Conservation (phyloP, 2,888 invertebrate species). For the Dusona sp. region DNA sequence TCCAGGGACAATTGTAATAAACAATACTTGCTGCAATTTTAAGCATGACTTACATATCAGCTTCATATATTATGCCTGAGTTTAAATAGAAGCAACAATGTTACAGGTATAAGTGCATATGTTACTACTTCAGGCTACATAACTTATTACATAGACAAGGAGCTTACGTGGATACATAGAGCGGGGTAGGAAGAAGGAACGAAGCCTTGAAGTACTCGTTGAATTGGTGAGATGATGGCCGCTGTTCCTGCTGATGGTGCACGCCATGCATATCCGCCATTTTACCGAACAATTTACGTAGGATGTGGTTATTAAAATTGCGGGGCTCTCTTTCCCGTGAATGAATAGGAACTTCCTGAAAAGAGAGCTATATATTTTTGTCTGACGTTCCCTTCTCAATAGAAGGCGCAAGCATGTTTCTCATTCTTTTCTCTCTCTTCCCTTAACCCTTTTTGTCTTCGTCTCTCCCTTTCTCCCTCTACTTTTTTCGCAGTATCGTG, state of each 20-base stretch:
- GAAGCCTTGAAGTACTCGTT: slow-evolving; percentile 39
- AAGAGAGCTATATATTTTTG: slow-evolving; percentile 49
- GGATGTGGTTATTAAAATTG: slow-evolving; percentile 83
- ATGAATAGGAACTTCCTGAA: slow-evolving; percentile 80
- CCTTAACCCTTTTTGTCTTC: slow-evolving; percentile 84
- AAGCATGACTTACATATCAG: neutral
- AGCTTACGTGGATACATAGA: neutral
- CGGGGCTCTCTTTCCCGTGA: slow-evolving; percentile 72
- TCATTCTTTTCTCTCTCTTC: slow-evolving; percentile 81
- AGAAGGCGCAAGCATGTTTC: slow-evolving; percentile 58
- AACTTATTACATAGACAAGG: slow-evolving; percentile 22
- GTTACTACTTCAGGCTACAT: neutral
- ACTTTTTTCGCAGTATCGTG: slow-evolving; percentile 71
- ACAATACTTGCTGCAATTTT: slow-evolving; percentile 1
- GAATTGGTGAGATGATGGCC: slow-evolving; percentile 62
- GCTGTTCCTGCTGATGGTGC: slow-evolving; percentile 71
- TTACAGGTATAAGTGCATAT: neutral
- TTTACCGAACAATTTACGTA: slow-evolving; percentile 79
- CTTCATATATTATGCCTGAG: neutral
- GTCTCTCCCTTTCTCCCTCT: slow-evolving; percentile 86
- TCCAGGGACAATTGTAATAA: neutral
- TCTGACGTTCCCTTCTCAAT: slow-evolving; percentile 29
- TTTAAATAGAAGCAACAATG: neutral
- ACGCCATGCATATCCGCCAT: slow-evolving; percentile 75
- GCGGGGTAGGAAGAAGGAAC: slow-evolving; percentile 15